Base-by-base conservation (phyloP, 2,888 invertebrate species). In the Asteroscopus sphinx region DNA sequence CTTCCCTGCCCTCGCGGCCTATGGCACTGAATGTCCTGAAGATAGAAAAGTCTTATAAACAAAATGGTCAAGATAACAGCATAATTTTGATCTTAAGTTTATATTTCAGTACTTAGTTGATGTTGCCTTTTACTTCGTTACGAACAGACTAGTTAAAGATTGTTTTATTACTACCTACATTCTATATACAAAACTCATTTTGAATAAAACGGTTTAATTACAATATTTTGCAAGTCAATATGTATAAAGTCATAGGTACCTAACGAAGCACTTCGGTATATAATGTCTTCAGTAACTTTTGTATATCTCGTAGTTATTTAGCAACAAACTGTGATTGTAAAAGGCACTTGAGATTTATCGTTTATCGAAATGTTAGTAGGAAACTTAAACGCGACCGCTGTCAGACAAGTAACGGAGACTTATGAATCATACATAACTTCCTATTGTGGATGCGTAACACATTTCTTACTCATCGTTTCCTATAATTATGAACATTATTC, bases 11-110 rank as follows among this genome's bases (percentile, higher is more conserved):
- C 26, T 81, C 84, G 32, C 79, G 82, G 62, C 79, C 73, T 46
- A 81, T 78, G 17, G 88, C 82, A 65, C 90, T 91, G 62, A 88
- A 83, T 3, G 88, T 86, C 64, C 92, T 92, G 81, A 0, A 51
- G 56, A 59, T 0, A 9, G 15, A 46, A 13, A 46, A 12, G 0
- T 6, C 0, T 5, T 5, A 8, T 41, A 12, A 12, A 25, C 7
- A 12, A 26, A 26, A 40, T 26, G 7, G 2, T 25, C 6, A 21
- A 11, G 0, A 37, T 15, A 6, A 11, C 6, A 17, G 16, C 16
- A 16, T 5, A 3, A 21, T 3, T 39, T 3, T 11, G 8, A 16
- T 3, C 9, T 9, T 9, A 35, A 7, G 1, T 28, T 2, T 3
- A 1, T 9, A 28, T 28, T 11, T 28, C 1, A 9, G 9, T 28